phyloP scores from a whole-genome alignment of 2,113 vertebrate genomes.

The Geococcyx californianus region DNA sequence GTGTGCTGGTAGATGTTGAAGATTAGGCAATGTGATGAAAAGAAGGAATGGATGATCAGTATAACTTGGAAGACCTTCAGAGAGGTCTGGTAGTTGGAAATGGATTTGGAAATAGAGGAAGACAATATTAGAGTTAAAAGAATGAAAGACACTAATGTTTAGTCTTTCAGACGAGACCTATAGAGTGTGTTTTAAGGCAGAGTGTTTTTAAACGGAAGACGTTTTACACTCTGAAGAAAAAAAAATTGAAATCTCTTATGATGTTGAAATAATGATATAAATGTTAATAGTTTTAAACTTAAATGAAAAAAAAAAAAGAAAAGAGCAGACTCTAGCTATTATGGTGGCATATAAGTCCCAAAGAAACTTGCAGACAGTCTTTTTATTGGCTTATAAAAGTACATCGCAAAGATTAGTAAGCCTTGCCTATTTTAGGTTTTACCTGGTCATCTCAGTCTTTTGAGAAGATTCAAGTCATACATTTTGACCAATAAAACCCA shows the following conservation, averaged over 20 bases:
- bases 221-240: not conserved
- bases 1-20: not conserved
- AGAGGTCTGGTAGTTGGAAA: not conserved
- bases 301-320: not conserved
- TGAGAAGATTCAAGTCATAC: not conserved
- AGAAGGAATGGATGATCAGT: not conserved
- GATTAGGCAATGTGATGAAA: not conserved
- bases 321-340: not conserved
- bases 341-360: not conserved
- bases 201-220: not conserved
- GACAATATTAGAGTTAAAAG: not conserved
- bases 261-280: not conserved
- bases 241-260: not conserved
- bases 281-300: not conserved
- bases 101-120: not conserved
- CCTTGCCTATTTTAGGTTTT: not conserved
- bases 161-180: not conserved
- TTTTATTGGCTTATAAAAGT: not conserved
- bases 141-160: not conserved
- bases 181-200: not conserved
- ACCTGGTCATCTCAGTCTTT: not conserved
- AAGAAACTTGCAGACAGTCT: not conserved
- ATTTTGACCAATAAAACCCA: not conserved
- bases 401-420: not conserved
- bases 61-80: not conserved